Evolutionary conservation across 2,797 vertebrate genomes (phyloP), one percentile per base, ranked within the genome.

Genomic region (Chrosomus eos): DNA sequence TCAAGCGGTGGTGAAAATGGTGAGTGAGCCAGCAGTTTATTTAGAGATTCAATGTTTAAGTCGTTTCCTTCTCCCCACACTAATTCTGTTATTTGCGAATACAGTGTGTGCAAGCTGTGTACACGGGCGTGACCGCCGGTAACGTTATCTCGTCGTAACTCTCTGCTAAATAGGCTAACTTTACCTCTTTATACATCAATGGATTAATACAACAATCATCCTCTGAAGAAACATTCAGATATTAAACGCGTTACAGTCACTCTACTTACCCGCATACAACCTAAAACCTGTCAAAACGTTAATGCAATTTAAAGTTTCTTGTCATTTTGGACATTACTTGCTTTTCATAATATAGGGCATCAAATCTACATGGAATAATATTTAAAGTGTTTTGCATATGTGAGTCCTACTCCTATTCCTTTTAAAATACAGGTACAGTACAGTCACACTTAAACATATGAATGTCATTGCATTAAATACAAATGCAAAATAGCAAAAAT

Each of bases 11-110:
- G 28, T 36, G 53, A 80, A 58, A 43, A 86, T 83, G 85, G 85
- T 68, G 58, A 85, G 85, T 86, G 93, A 95, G 92, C 92, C 93
- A 95, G 94, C 95, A 94, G 2, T 92, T 94, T 94, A 93, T 86
- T 85, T 53, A 68, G 3, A 1, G 6, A 31, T 28, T 66, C 58
- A 36, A 45, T 62, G 23, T 28, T 60, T 60, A 18, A 43, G 45
- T 18, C 0, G 21, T 7, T 43, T 16, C 3, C 5, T 1, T 66
- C 14, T 48, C 9, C 16, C 18, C 10, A 5, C 6, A 11, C 18
- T 26, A 36, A 40, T 7, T 51, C 7, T 70, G 18, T n/a, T 3
- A 26, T 48, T 16, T 82, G 4, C 1, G 26, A 18, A 58, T 36
- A 33, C 23, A n/a, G 21, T 26, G 6, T 45, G 28, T 26, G 62